Conservation (phyloP, 2,113 vertebrate genomes). For the Nestor notabilis region DNA sequence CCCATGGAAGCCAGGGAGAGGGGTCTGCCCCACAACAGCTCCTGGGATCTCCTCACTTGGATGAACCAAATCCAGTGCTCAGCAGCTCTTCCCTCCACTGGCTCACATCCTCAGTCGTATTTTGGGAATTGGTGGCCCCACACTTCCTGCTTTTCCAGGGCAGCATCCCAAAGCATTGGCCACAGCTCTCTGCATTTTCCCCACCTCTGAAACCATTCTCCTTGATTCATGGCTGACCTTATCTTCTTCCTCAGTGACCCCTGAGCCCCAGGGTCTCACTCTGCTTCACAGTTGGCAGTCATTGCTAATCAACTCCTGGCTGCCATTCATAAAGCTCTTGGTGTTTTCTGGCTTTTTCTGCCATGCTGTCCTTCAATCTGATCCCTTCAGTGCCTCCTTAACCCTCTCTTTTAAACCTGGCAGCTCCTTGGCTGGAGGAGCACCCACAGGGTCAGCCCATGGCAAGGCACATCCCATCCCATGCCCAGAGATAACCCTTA, state of each 20-base stretch:
- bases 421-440: background rate
- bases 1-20: rapidly evolving
- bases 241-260: background rate
- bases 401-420: background rate
- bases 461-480: background rate
- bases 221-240: background rate
- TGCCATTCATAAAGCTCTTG: background rate
- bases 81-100: background rate
- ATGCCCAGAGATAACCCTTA: background rate
- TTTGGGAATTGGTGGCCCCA: background rate
- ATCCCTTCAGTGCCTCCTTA: background rate
- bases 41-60: background rate
- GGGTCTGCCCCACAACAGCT: background rate
- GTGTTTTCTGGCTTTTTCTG: background rate
- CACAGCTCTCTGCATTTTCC: background rate
- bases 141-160: background rate
- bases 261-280: background rate
- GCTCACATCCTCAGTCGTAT: background rate
- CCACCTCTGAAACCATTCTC: background rate
- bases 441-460: background rate
- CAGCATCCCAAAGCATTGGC: background rate
- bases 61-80: background rate
- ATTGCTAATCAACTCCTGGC: background rate
- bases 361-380: background rate
- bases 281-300: background rate